phyloP scores from a whole-genome alignment of 2,797 vertebrate species.

The Vipera ursinii region DNA sequence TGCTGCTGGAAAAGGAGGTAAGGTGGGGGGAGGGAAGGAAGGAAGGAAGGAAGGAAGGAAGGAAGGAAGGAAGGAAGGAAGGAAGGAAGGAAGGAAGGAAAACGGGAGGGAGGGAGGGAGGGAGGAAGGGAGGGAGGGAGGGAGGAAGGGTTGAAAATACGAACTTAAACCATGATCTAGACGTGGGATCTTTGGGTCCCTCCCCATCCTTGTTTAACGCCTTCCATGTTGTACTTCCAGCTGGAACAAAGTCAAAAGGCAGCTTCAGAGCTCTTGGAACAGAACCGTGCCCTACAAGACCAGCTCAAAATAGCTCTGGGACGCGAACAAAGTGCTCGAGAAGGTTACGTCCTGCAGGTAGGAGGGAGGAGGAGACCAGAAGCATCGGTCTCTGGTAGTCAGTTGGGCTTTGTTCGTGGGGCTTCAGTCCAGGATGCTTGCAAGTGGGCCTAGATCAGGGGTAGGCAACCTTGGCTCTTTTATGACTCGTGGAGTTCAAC shows the following conservation, averaged over 20 bases:
- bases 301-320: conserved; percentile 89
- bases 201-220: conserved; percentile 9
- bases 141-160: rapidly evolving
- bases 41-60: conserved; percentile 82
- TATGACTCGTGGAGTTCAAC: no score
- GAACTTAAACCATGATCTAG: not conserved
- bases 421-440: not conserved
- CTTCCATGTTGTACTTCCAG: conserved; percentile 62
- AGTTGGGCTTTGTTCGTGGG: rapidly evolving
- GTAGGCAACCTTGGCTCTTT: no score
- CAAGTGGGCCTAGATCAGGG: not conserved
- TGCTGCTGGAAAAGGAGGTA: conserved; percentile 92
- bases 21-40: not conserved
- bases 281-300: conserved; percentile 90
- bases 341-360: conserved; percentile 97
- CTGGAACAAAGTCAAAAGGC: conserved; percentile 94
- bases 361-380: conserved; percentile 46
- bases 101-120: no score
- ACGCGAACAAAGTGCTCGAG: conserved; percentile 88
- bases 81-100: conserved; percentile 53
- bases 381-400: not conserved
- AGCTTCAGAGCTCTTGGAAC: conserved; percentile 86
- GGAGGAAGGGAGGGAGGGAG: conserved; percentile 80
- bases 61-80: conserved; percentile 63
- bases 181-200: not conserved